Conservation (phyloP, 2,888 invertebrate genomes). For the Chymomyza amoena region DNA sequence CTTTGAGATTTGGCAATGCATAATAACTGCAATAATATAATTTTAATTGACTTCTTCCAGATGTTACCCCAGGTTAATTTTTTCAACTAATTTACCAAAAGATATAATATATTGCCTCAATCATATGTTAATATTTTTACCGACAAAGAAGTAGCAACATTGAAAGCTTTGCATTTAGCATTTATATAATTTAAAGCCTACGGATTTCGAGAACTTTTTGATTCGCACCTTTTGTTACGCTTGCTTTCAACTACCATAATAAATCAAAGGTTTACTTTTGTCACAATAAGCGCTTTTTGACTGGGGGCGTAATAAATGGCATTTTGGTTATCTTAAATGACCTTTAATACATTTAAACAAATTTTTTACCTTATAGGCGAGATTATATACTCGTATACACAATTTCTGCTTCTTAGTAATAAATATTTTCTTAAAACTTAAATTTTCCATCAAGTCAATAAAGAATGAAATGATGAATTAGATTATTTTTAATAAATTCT, state of each 20-base stretch:
- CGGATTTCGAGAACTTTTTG: slow-evolving; percentile 17
- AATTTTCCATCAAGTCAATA: no score
- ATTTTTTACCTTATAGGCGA: neutral
- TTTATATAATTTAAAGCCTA: neutral
- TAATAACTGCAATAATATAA: no score
- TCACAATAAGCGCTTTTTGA: slow-evolving; percentile 22
- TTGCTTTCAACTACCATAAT: slow-evolving; percentile 16
- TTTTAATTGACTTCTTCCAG: no score
- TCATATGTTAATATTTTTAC: neutral
- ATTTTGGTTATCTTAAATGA: slow-evolving; percentile 17
- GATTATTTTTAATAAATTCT: no score
- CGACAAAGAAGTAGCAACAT: neutral
- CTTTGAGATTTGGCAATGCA: no score
- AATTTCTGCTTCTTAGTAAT: no score
- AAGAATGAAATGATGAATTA: no score
- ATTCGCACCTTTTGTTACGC: slow-evolving; percentile 26
- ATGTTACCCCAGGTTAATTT: no score
- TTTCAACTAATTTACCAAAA: neutral
- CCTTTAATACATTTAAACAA: neutral
- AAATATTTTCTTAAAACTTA: no score
- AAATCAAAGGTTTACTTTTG: slow-evolving; percentile 28
- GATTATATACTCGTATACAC: no score
- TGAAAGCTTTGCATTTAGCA: neutral
- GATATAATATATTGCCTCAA: neutral
- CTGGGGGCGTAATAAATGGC: slow-evolving; percentile 28